Conservation (phyloP, 2,797 vertebrate species). For the Harpagifer antarcticus region DNA sequence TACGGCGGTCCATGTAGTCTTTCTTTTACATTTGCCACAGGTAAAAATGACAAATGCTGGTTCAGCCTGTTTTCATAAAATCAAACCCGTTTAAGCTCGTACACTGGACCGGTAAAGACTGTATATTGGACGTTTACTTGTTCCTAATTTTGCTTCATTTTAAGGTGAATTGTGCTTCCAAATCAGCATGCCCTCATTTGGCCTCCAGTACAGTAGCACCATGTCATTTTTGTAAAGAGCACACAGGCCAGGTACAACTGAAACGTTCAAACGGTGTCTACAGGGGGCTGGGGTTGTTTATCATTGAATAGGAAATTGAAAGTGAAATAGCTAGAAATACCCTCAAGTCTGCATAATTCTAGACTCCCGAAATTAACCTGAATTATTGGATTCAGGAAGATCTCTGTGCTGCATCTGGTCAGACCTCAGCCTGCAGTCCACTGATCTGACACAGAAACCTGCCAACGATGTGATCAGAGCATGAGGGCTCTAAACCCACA, state of each 20-base stretch:
- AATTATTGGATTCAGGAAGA: constrained; percentile 13
- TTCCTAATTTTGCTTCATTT: background rate
- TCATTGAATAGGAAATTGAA: background rate
- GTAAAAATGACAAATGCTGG: no score
- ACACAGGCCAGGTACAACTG: background rate
- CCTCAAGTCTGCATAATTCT: background rate
- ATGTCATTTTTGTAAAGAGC: background rate
- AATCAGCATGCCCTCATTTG: background rate
- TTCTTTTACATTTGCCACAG: no score
- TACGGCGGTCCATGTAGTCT: no score
- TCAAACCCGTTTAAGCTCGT: no score
- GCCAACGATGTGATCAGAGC: constrained; percentile 21
- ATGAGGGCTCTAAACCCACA: background rate
- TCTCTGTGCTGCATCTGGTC: constrained; percentile 5
- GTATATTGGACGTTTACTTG: no score
- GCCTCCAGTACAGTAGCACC: background rate
- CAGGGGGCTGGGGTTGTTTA: background rate
- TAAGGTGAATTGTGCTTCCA: no score
- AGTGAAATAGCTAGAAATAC: background rate
- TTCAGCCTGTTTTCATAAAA: no score
- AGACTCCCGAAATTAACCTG: background rate
- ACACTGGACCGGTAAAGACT: no score
- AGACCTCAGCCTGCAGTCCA: constrained; percentile 26
- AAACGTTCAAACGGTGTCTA: background rate
- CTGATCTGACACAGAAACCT: constrained; percentile 32